Base-by-base conservation (phyloP, 1,140 invertebrate genomes). In the Drosophila murphyi region DNA sequence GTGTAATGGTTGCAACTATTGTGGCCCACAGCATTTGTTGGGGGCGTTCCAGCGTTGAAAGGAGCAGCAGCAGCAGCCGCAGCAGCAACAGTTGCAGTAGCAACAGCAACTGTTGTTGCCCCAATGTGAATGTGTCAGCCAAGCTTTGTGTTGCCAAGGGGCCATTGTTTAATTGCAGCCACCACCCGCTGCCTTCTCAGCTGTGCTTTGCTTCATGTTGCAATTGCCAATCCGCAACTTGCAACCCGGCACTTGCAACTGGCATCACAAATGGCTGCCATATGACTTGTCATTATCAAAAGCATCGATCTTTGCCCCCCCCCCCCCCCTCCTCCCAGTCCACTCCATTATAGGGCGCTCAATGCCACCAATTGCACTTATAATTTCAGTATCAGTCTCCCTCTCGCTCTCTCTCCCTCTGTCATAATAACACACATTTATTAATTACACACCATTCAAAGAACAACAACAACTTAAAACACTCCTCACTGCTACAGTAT, bases 401-500 rank as follows among this genome's bases (percentile, higher is more conserved):
- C 8, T 39, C 4, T 50, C 12, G n/a, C 8, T 34, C 29, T 4
- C 12, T 45, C 39, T 54, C 4, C 34, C 39, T 54, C 63, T 72
- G 77, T 51, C 71, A 76, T 80, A 89, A 88, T 78, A 85, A 78
- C 80, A 88, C 62, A 88, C 85, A 88, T 89, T 88, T 88, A 88
- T 89, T 88, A 88, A 88, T 88, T 88, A 89, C 74, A 89, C 52
- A 72, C 68, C 72, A 64, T 57, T 72, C 62, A 83, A 67, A 83
- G 52, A 67, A 56, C 60, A 63, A 65, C 61, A 76, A 48, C 43
- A 76, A 50, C 29, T 20, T 20, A 57, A 67, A 77, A 56, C 12
- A 54, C 65, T 74, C 41, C 65, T 56, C 29, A n/a, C 32, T 43
- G 50, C 45, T 67, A 45, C 54, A 67, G 48, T 72, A 39, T 62